A percentile compares a stretch with the other conserved stretches of the same genome.
Conservation (phyloP, 2,888 invertebrate genomes). For the Agrochola circellaris region DNA sequence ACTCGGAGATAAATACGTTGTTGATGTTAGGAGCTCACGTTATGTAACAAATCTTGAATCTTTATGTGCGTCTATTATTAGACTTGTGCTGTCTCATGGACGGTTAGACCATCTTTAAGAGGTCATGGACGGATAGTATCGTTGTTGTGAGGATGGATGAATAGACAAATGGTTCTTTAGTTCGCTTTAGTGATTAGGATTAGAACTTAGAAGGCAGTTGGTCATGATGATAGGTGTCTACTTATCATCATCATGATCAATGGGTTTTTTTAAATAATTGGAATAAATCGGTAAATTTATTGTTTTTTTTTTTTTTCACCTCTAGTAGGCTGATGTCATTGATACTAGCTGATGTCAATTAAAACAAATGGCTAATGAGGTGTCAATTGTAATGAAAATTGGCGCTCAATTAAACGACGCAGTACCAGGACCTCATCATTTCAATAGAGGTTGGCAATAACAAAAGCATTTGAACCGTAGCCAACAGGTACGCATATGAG, state of each 20-base stretch:
- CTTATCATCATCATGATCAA: no score
- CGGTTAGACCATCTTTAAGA: constrained; percentile 18
- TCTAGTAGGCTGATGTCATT: no score
- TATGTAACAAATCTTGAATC: constrained; percentile 55
- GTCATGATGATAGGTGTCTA: no score
- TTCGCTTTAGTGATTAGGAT: not conserved
- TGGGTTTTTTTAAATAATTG: not conserved
- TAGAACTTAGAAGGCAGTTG: not conserved
- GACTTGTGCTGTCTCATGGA: constrained; percentile 21
- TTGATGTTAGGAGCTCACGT: constrained; percentile 46
- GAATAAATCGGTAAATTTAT: not conserved
- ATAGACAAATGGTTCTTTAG: not conserved
- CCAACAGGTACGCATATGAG: constrained; percentile 63
- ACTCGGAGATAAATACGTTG: constrained; percentile 66
- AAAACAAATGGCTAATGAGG: constrained; percentile 16
- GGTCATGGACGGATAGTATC: constrained; percentile 12
- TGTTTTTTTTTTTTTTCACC: no score
- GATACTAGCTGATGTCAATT: constrained; percentile 1
- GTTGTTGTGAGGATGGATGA: not conserved
- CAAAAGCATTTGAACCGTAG: constrained; percentile 67
- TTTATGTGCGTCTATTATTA: constrained; percentile 43
- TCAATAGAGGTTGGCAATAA: constrained; percentile 52
- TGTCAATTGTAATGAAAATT: constrained; percentile 11
- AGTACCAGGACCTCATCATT: constrained; percentile 44
- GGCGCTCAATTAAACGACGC: constrained; percentile 7